Conservation (phyloP, 64 coral and sea anemone species). For the Montipora cactus region DNA sequence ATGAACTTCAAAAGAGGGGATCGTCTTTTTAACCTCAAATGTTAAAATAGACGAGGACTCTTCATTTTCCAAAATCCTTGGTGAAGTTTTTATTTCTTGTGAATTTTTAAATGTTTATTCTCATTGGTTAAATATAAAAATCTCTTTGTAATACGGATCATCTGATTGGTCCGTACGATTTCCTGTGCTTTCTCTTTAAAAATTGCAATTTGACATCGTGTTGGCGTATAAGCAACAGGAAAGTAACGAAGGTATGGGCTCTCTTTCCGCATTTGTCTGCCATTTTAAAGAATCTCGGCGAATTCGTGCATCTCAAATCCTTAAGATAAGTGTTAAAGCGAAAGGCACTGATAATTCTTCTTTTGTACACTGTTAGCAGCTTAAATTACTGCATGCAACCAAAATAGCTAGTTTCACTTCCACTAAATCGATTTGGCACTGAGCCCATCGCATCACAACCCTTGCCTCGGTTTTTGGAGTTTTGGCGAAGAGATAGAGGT, state of each 20-base stretch:
- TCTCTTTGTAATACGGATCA: not conserved
- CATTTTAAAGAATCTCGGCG: not conserved
- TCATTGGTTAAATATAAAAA: not conserved
- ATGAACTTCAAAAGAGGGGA: not conserved
- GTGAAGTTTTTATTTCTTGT: not conserved
- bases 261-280: not conserved
- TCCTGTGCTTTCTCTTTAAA: not conserved
- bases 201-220: not conserved
- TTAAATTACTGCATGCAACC: not conserved
- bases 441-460: not conserved
- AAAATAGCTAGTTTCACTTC: not conserved
- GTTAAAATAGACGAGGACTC: slow-evolving; percentile 26
- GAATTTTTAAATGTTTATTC: not conserved
- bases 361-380: not conserved
- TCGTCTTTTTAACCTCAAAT: not conserved
- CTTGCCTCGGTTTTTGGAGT: not conserved
- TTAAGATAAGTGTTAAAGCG: not conserved
- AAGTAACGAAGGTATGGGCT: not conserved
- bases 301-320: not conserved
- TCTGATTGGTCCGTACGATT: slow-evolving; percentile 24
- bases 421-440: not conserved
- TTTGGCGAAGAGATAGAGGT: not conserved
- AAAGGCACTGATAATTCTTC: not conserved
- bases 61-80: not conserved
- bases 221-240: not conserved